Evolutionary conservation across 2,113 vertebrate species (phyloP).

Genomic region (Tragulus kanchil): DNA sequence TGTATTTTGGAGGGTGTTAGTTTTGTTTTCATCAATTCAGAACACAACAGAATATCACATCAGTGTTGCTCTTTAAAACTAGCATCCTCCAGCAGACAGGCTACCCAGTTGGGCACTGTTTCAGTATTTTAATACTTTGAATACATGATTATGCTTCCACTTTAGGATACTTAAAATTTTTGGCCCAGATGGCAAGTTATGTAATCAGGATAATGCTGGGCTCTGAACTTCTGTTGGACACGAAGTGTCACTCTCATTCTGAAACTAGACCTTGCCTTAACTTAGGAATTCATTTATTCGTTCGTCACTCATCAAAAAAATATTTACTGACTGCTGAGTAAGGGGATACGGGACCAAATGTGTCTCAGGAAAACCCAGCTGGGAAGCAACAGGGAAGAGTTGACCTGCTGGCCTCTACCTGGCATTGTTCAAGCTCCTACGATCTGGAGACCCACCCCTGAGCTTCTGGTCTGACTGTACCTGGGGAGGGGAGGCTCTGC

Average conservation of each 20-base stretch:
- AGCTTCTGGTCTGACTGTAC: neutral
- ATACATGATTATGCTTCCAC: neutral
- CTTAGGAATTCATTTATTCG: neutral
- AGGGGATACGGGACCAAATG: neutral
- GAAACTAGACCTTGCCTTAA: neutral
- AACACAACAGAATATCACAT: neutral
- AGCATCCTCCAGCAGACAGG: neutral
- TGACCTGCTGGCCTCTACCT: neutral
- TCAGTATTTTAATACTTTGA: conserved; percentile 6
- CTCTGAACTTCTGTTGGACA: neutral
- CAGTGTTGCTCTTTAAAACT: neutral
- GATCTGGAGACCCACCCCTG: neutral
- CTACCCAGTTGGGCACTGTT: neutral
- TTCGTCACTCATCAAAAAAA: neutral
- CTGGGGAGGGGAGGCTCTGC: rapidly evolving
- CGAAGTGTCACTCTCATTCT: neutral
- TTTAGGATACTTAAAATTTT: neutral
- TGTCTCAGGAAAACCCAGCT: neutral
- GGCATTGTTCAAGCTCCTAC: neutral
- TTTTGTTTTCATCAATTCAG: neutral
- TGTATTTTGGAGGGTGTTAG: neutral
- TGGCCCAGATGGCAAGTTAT: neutral
- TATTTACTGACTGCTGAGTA: neutral
- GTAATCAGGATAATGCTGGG: neutral
- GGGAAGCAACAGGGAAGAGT: neutral